Base-by-base conservation (phyloP, 1,140 invertebrate genomes). In the Sinonovacula constricta region DNA sequence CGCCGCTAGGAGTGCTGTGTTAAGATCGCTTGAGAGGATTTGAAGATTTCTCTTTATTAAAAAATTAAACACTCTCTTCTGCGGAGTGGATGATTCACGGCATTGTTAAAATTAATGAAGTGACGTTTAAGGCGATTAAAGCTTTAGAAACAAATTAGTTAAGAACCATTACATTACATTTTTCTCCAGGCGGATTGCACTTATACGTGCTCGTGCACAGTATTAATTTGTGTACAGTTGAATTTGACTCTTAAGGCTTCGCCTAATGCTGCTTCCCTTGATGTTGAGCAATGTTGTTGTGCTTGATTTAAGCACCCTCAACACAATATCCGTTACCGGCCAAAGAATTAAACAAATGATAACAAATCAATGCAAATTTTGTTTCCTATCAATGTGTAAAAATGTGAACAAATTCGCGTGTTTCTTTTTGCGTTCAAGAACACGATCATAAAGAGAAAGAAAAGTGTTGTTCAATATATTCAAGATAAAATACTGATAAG, bases 131-230 rank as follows among this genome's bases (percentile, higher is more conserved):
- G 54, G 49, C 34, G 53, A 59, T 53, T 56, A 65, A 24, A 36
- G 15, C 59, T 26, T 30, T 30, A 22, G 62, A 76, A 76, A 67
- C 62, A 67, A 59, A 76, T 76, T 76, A 76, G 53, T 56, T 76
- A 76, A 76, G 72, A 54, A 54, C 24, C 67, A 36, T 39, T 26
- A 56, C 24, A 31, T 39, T 36, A 10, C 24, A 66, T 66, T 76
- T 66, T 66, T 76, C 49, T 66, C 72, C 34, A 28, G 31, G 31
- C 65, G 71, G 59, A 76, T 67, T 53, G 60, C 33, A n/a, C 65
- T 67, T 74, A 28, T 57, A 76, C 18, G 54, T 62, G 18, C 67
- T 76, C 72, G 33, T 31, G 49, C 72, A 67, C 39, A 53, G 53
- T 10, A 54, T 26, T 39, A 22, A 26, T 54, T 31, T 49, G 51